A percentile compares a stretch with the other conserved stretches of the same genome.
Conservation (phyloP, 2,888 invertebrate genomes). For the Scaptomyza reducta region DNA sequence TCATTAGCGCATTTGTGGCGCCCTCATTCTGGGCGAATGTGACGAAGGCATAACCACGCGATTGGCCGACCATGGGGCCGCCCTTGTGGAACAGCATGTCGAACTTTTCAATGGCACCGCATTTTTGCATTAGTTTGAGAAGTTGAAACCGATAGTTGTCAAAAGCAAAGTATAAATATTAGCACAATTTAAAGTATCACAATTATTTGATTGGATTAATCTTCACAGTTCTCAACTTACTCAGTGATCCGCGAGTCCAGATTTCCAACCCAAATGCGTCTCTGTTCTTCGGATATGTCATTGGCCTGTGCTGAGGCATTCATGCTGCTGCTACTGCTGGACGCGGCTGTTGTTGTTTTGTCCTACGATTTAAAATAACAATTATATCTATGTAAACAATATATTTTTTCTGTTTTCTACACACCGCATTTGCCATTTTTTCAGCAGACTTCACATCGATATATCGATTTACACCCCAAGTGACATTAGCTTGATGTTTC, state of each 20-base stretch:
- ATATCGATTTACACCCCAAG: not conserved
- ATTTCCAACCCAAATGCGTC: constrained; percentile 94
- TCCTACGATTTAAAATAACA: constrained; percentile 13
- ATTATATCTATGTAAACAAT: not conserved
- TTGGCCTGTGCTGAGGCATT: not conserved
- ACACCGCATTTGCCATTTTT: constrained; percentile 23
- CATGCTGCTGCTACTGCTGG: constrained; percentile 6
- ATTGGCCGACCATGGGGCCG: constrained; percentile 94
- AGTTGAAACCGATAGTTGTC: constrained; percentile 93
- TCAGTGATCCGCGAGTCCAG: constrained; percentile 95
- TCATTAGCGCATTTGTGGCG: constrained; percentile 89
- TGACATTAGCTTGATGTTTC: not conserved
- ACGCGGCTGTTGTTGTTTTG: constrained; percentile 5
- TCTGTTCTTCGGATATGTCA: constrained; percentile 75
- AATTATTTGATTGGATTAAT: not conserved
- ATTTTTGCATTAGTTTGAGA: constrained; percentile 97
- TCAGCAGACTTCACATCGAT: constrained; percentile 4
- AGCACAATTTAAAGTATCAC: constrained; percentile 27
- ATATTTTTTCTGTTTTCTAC: not conserved
- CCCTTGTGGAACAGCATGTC: constrained; percentile 97
- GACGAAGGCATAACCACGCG: constrained; percentile 96
- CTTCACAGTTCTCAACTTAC: constrained; percentile 87
- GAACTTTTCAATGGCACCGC: constrained; percentile 97
- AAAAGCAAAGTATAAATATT: constrained; percentile 59
- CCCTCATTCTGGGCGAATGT: constrained; percentile 88